Evolutionary conservation across 2,797 vertebrate genomes (phyloP).

Genomic region (Crax fasciolata): DNA sequence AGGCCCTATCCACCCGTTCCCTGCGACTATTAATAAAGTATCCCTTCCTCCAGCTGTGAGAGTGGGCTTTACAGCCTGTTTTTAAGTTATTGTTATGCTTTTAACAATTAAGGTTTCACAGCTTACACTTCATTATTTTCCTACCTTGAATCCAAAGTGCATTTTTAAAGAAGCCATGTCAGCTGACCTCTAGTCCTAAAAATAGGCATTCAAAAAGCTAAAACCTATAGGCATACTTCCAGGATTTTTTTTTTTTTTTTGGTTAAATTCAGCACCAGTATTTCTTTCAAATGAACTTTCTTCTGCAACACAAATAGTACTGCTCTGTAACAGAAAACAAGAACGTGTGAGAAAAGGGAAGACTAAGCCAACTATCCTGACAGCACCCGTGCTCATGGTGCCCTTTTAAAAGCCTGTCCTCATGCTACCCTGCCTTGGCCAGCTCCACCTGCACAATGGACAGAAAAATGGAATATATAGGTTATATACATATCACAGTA

Average conservation of each 20-base stretch:
- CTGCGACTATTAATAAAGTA: constrained; percentile 58
- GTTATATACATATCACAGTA: neutral
- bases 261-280: neutral
- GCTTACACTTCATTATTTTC: neutral
- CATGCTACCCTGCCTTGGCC: neutral
- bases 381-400: neutral
- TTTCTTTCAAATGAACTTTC: neutral
- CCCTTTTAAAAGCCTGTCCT: neutral
- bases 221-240: neutral
- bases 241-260: neutral
- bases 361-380: neutral
- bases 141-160: neutral
- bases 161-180: constrained; percentile 24
- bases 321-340: neutral
- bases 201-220: constrained; percentile 11
- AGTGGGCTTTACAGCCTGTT: constrained; percentile 9
- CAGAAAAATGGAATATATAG: neutral
- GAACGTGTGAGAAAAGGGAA: neutral
- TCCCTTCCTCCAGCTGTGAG: constrained; percentile 57
- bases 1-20: neutral
- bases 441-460: neutral
- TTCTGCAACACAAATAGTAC: neutral
- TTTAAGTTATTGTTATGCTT: constrained; percentile 46
- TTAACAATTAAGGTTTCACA: constrained; percentile 53
- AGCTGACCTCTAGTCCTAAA: constrained; percentile 23